Conservation (phyloP, 1,140 invertebrate species). For the Dryas iulia region DNA sequence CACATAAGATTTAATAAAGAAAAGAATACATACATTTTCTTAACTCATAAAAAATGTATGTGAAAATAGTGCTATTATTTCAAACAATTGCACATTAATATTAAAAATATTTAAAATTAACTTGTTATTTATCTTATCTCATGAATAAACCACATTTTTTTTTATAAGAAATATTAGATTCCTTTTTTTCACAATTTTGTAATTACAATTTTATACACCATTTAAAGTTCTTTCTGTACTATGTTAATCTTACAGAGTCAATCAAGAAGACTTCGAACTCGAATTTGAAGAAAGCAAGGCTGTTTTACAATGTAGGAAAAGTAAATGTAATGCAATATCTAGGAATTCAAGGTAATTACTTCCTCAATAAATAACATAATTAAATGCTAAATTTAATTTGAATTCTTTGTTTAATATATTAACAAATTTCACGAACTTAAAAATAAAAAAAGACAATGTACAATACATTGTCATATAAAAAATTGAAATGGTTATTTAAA, state of each 20-base stretch:
- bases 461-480: no score
- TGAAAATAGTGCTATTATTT: neutral
- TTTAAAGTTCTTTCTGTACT: no score
- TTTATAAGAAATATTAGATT: neutral
- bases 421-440: no score
- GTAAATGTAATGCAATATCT: conserved; percentile 74
- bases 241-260: conserved; percentile 69
- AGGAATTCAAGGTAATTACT: conserved; percentile 74
- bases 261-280: conserved; percentile 94
- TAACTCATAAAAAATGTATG: neutral
- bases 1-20: no score
- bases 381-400: neutral
- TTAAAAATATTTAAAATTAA: neutral
- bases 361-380: neutral
- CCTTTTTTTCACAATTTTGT: neutral
- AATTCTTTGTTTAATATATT: no score
- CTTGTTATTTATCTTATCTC: neutral
- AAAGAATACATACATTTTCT: neutral
- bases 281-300: conserved; percentile 92
- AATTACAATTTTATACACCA: neutral
- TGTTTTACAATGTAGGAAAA: conserved; percentile 86
- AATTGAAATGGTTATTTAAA: no score
- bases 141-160: neutral
- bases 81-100: neutral
- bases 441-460: no score